A percentile compares a stretch with the other conserved stretches of the same genome.
phyloP scores from a whole-genome alignment of 2,113 vertebrate genomes.

The Prietella phreatophila region DNA sequence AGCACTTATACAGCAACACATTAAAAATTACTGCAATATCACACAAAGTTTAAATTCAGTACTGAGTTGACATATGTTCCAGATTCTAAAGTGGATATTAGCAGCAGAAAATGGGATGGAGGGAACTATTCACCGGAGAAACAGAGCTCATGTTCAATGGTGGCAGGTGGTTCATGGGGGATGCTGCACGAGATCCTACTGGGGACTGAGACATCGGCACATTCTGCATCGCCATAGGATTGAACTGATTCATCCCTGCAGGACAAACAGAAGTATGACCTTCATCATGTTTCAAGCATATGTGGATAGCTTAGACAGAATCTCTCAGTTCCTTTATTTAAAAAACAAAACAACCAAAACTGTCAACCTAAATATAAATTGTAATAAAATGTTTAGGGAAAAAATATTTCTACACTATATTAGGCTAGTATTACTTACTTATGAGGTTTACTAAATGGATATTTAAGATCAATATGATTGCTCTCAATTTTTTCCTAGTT shows the following conservation, averaged over 20 bases:
- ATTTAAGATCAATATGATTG: too few relatives aligned
- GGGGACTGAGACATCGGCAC: constrained; percentile 88
- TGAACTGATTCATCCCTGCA: constrained; percentile 92
- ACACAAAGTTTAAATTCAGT: background rate
- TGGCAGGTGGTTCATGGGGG: constrained; percentile 90
- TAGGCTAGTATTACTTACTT: too few relatives aligned
- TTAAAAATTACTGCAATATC: background rate
- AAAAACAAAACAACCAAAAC: background rate
- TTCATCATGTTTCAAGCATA: background rate
- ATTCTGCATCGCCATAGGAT: constrained; percentile 89
- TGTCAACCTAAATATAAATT: background rate
- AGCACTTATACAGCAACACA: too few relatives aligned
- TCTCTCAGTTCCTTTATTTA: background rate
- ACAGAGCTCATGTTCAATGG: constrained; percentile 91
- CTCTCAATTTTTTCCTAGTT: too few relatives aligned
- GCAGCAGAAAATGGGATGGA: background rate
- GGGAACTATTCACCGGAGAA: constrained; percentile 75
- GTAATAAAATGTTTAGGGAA: too few relatives aligned
- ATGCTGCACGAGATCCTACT: constrained; percentile 84
- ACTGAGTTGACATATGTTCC: background rate
- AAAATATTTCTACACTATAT: background rate
- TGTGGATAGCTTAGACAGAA: background rate
- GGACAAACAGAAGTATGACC: constrained; percentile 34
- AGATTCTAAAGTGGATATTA: background rate
- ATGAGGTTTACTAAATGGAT: too few relatives aligned